A percentile compares a stretch with the other conserved stretches of the same genome.
Evolutionary conservation across 1,140 invertebrate species (phyloP).

Genomic region (Periplaneta americana): DNA sequence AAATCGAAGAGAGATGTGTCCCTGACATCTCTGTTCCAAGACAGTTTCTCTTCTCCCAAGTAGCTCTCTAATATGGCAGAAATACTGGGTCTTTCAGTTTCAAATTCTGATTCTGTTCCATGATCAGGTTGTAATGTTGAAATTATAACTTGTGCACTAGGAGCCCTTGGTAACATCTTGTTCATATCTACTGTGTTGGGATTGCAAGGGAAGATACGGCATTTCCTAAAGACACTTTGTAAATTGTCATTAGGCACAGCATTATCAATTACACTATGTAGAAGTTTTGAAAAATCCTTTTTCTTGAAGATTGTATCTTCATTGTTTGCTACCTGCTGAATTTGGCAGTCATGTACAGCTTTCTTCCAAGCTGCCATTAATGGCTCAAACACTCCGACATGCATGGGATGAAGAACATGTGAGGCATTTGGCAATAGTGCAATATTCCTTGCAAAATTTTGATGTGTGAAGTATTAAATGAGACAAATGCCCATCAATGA

Average conservation of each 20-base stretch:
- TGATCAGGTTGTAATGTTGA: neutral
- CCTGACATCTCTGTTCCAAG: too few species aligned
- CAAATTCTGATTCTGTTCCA: too few species aligned
- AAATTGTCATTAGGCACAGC: neutral
- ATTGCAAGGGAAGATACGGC: neutral
- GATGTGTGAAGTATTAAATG: conserved; percentile 33
- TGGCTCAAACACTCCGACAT: conserved; percentile 25
- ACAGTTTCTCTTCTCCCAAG: too few species aligned
- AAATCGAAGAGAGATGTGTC: too few species aligned
- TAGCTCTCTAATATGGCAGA: too few species aligned
- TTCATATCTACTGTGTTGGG: neutral
- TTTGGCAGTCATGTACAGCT: conserved; percentile 11
- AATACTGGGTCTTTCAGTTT: too few species aligned
- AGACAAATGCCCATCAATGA: conserved; percentile 37
- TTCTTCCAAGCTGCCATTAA: conserved; percentile 20
- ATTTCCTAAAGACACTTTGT: neutral
- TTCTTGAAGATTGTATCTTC: neutral
- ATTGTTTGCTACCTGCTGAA: neutral
- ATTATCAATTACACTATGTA: neutral
- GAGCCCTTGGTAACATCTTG: neutral
- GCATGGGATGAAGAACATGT: conserved; percentile 28
- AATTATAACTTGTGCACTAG: neutral
- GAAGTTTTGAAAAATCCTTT: neutral
- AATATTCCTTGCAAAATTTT: conserved; percentile 33
- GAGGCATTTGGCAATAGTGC: conserved; percentile 30